Percentiles rank a stretch among this genome's conserved stretches.
Evolutionary conservation across 2,888 invertebrate species (phyloP).

Genomic region (Lepidochitona cinerea): DNA sequence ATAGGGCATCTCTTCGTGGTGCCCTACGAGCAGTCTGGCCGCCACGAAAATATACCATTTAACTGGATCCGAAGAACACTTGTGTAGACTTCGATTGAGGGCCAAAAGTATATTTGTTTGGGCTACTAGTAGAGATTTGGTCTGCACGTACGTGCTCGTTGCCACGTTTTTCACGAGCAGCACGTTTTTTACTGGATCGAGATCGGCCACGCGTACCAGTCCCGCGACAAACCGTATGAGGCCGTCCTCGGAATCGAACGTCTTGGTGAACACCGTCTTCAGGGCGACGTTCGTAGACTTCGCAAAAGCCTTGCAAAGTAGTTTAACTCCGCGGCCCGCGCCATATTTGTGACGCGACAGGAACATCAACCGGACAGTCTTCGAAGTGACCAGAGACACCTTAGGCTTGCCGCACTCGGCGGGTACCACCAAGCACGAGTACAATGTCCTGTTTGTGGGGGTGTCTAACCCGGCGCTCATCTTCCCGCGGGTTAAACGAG

Average conservation of each 20-base stretch:
- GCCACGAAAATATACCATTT: background rate
- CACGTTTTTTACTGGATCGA: background rate
- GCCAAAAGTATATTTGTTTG: background rate
- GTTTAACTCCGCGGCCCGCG: background rate
- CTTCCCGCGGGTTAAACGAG: background rate
- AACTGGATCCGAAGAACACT: background rate
- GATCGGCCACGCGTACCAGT: background rate
- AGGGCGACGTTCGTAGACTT: background rate
- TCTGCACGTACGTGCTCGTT: background rate
- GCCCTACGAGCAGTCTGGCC: background rate
- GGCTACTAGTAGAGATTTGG: background rate
- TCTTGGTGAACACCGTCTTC: background rate
- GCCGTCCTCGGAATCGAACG: background rate
- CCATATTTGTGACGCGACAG: background rate
- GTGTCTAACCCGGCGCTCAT: background rate
- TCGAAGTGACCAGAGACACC: background rate
- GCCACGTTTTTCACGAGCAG: background rate
- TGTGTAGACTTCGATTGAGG: background rate
- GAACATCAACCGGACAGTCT: background rate
- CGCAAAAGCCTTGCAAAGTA: background rate
- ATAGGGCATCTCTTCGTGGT: background rate
- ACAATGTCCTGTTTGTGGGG: background rate
- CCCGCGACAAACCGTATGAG: background rate
- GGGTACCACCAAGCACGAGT: background rate
- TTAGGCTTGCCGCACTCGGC: background rate